Evolutionary conservation across 2,113 vertebrate species (phyloP).

Genomic region (Petaurus breviceps): DNA sequence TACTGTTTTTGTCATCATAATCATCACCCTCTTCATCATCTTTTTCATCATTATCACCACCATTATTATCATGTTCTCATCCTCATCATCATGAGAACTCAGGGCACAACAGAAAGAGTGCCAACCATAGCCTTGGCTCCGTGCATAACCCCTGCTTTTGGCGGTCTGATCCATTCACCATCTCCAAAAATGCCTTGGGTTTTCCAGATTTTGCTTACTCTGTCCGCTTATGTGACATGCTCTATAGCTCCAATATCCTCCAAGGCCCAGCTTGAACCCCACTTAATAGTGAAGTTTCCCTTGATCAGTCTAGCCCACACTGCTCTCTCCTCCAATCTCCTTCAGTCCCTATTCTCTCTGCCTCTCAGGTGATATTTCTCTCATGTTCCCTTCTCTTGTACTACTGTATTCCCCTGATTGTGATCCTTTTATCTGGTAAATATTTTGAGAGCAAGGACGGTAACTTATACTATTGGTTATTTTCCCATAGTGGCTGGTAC

Average conservation of each 20-base stretch:
- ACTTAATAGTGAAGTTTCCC: neutral
- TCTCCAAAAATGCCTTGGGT: neutral
- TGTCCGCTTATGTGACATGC: neutral
- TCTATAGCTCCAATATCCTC: neutral
- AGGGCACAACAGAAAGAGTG: neutral
- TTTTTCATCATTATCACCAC: neutral
- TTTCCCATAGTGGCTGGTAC: neutral
- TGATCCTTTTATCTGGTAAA: neutral
- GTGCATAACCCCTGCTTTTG: neutral
- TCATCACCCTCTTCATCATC: neutral
- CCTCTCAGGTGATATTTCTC: neutral
- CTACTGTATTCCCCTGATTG: neutral
- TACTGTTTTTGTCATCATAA: too few relatives aligned
- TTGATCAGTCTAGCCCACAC: neutral
- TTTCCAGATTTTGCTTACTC: neutral
- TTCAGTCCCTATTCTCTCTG: neutral
- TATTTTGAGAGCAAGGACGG: neutral
- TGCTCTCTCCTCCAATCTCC: neutral
- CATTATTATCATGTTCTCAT: neutral
- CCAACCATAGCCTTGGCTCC: neutral
- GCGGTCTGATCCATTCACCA: neutral
- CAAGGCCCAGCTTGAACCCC: neutral
- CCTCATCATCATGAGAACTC: neutral
- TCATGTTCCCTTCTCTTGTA: neutral
- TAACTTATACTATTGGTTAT: neutral